Evolutionary conservation across 2,888 invertebrate species (phyloP), one percentile per base, ranked within the genome.

Genomic region (Branchellion lobata): DNA sequence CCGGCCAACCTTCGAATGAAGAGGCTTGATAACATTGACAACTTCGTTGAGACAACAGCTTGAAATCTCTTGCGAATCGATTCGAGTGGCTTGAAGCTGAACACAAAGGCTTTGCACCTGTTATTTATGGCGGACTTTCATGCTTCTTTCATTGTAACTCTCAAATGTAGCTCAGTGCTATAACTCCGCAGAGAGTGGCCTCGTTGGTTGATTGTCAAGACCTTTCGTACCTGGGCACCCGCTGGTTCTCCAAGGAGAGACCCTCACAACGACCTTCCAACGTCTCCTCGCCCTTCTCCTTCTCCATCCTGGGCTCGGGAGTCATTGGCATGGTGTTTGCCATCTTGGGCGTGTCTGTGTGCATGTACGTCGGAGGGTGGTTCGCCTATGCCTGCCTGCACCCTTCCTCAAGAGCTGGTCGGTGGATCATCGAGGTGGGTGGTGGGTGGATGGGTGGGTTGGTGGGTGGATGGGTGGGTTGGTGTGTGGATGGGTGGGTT

Each of bases 311-410:
- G 18, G 75, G 40, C 34, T 68, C 68, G 53, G 36, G 71, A 21
- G 11, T 69, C 24, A 73, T 61, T 0, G 75, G 40, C 14, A 21
- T 79, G 14, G 29, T 73, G 34, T 2, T 53, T 27, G 40, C 75
- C 80, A 61, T 81, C 31, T 33, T 80, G 24, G 68, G 47, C 1
- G 57, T 81, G 27, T 71, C 79, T 47, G 24, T 81, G 34, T 40
- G 74, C 47, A 36, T 81, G 69, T 65, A 69, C 40, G 31, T 75
- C 69, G 5, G 94, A 72, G 91, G 92, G 5, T 98, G 97, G 96
- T 88, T 92, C 29, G 88, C 93, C 27, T 98, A 98, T 88, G 98
- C 97, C 2, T 99, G 96, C 89, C 92, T 93, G 86, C 95, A 96
- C 89, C 98, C 98, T 0, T 96, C 96, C 86, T 71, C 72, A 1